Base-by-base conservation (phyloP, 2,113 vertebrate genomes). In the Canis aureus region DNA sequence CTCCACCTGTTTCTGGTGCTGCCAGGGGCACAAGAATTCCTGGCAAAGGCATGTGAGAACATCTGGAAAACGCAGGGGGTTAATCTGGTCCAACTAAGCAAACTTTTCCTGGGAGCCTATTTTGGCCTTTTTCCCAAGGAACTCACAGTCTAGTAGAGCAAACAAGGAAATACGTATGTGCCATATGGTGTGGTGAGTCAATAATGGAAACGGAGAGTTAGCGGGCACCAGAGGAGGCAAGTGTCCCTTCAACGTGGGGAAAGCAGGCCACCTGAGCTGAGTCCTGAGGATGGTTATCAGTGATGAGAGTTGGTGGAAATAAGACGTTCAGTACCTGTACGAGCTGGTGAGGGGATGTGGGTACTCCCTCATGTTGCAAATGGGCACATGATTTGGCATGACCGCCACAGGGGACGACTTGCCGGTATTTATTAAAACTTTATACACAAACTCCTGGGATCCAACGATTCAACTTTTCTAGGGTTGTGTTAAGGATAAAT, bases 41-140 rank as follows among this genome's bases (percentile, higher is more conserved):
- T 84, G 82, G 67, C 66, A 94, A 67, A 87, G 43, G 22, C 23
- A 29, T 62, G 10, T 25, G 8, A 22, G 2, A 66, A 59, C 96
- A 95, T 96, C 97, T 96, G 97, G 91, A 87, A 38, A 79, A 96
- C 80, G 86, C 94, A 78, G 85, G 66, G 64, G 71, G 76, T 93
- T 95, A 67, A 95, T 95, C 38, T 82, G 59, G 27, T 78, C 79
- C 87, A 85, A 57, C 3, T 13, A 15, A 78, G 86, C n/a, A 66
- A 29, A 23, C 49, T 80, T 90, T 89, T 85, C 91, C 81, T 49
- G 17, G 27, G 82, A 66, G 59, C 55, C 64, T 84, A 0, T 53
- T 83, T 94, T 89, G 92, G 71, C 71, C 22, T 53, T 53, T 90
- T 73, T 22, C 73, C 92, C 55, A 93, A 13, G 27, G 43, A 85